Evolutionary conservation across 2,888 invertebrate genomes (phyloP).

Genomic region (Parnassius apollo): DNA sequence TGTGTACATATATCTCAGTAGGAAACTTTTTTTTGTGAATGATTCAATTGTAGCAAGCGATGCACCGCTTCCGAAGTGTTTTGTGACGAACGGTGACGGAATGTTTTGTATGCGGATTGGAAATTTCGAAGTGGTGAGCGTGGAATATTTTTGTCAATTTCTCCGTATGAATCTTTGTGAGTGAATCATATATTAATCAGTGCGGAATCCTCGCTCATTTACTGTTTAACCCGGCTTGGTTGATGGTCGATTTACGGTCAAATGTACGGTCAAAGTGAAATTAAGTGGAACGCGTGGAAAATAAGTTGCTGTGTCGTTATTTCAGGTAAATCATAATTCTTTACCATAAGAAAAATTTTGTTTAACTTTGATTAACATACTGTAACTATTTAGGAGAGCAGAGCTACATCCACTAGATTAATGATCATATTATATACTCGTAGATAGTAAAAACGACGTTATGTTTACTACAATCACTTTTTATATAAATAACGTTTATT

Average conservation of each 20-base stretch:
- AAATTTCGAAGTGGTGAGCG: slow-evolving; percentile 35
- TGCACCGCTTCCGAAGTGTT: slow-evolving; percentile 30
- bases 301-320: neutral
- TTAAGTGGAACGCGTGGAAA: neutral
- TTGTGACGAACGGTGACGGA: slow-evolving; percentile 19
- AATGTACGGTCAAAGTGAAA: neutral
- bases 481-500: too few species aligned
- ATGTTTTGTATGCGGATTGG: neutral
- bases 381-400: too few species aligned
- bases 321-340: slow-evolving; percentile 9
- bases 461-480: too few species aligned
- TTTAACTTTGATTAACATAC: too few species aligned
- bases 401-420: too few species aligned
- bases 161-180: slow-evolving; percentile 29
- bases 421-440: too few species aligned
- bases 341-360: neutral
- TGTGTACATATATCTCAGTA: slow-evolving; percentile 1
- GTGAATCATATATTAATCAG: slow-evolving; percentile 26
- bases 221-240: neutral
- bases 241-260: neutral
- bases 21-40: too few species aligned
- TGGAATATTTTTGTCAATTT: slow-evolving; percentile 34
- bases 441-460: too few species aligned
- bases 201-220: neutral
- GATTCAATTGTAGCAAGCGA: neutral